Evolutionary conservation across 2,113 vertebrate genomes (phyloP).

Genomic region (Alligator sinensis): DNA sequence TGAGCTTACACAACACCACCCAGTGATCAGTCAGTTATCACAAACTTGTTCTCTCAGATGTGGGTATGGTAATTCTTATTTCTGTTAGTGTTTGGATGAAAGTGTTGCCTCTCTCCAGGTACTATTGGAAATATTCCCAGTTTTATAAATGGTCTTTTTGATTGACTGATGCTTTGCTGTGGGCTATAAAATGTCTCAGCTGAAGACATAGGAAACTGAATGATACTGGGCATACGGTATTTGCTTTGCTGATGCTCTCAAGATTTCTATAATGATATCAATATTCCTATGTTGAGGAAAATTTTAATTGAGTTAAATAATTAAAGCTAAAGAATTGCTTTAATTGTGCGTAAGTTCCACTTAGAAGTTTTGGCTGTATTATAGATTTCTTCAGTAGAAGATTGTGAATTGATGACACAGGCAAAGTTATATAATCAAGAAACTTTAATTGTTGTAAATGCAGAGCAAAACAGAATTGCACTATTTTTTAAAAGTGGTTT

Average conservation of each 20-base stretch:
- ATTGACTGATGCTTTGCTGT: background rate
- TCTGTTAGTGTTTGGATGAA: background rate
- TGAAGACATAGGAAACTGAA: background rate
- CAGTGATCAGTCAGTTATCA: background rate
- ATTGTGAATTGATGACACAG: background rate
- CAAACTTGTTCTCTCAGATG: background rate
- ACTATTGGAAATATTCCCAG: background rate
- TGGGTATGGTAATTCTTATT: background rate
- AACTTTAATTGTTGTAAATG: accelerated
- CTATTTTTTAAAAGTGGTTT: background rate
- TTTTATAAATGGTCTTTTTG: background rate
- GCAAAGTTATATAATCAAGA: background rate
- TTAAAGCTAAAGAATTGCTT: background rate
- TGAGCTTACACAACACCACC: accelerated
- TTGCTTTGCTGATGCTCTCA: background rate
- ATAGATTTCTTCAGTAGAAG: background rate
- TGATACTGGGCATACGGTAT: background rate
- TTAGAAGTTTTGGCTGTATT: accelerated
- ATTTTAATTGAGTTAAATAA: background rate
- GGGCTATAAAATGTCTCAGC: background rate
- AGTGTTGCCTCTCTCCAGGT: background rate
- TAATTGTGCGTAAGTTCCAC: background rate
- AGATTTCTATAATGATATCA: background rate
- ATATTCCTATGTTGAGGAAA: background rate
- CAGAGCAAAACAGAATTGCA: background rate